Conservation (phyloP, 2,113 vertebrate genomes). For the Ameiurus melas region DNA sequence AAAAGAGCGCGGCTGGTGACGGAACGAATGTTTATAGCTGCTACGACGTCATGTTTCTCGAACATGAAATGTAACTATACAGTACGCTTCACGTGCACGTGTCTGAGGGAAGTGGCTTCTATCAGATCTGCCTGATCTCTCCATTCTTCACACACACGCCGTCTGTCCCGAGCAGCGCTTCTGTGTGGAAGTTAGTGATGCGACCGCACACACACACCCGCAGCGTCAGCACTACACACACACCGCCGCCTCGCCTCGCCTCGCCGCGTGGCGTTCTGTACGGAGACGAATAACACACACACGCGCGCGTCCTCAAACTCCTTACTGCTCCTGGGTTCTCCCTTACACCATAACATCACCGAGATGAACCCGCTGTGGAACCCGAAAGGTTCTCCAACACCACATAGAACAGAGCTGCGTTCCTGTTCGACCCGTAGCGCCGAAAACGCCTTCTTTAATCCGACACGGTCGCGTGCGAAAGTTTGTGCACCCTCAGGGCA, state of each 20-base stretch:
- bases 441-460: not conserved
- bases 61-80: no score
- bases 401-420: not conserved
- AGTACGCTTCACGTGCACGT: not conserved
- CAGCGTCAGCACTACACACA: not conserved
- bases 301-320: not conserved
- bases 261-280: not conserved
- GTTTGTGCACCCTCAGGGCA: not conserved
- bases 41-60: no score
- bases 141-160: not conserved
- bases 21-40: no score
- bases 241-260: not conserved
- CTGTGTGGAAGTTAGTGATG: not conserved
- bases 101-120: not conserved
- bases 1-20: no score
- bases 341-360: not conserved
- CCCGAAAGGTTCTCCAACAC: not conserved
- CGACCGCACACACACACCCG: not conserved
- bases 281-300: not conserved
- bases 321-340: not conserved
- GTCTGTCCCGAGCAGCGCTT: not conserved
- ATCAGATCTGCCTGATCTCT: not conserved
- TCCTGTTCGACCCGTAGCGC: no score
- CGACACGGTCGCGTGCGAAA: not conserved
- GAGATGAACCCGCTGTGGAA: not conserved